These are phyloP conservation scores for Nesidiocoris tenuis DNA, from an alignment of 2,888 invertebrate species.

Conservation along the genomic window DNA sequence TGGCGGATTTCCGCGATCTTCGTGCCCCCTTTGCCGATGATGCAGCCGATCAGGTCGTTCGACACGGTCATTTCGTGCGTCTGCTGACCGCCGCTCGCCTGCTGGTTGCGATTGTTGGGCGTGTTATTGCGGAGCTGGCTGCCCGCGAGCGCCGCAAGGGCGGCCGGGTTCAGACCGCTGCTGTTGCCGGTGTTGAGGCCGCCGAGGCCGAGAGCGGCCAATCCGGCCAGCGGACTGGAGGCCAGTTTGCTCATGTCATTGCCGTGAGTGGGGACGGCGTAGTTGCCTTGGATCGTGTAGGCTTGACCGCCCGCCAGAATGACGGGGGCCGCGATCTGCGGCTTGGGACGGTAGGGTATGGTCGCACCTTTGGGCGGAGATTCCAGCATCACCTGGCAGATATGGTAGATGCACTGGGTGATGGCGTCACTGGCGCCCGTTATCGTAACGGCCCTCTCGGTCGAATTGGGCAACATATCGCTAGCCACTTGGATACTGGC, in stretches of 20 bases:
- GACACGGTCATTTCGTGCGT: conserved; percentile 98
- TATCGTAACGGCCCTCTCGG: conserved; percentile 96
- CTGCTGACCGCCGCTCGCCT: conserved; percentile 67
- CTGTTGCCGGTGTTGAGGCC: conserved; percentile 73
- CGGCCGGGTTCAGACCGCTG: conserved; percentile 85
- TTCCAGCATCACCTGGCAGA: conserved; percentile 99
- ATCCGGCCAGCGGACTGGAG: conserved; percentile 75
- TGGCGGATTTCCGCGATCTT: conserved; percentile 99
- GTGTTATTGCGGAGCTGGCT: conserved; percentile 82
- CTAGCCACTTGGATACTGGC: conserved; percentile 94
- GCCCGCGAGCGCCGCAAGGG: conserved; percentile 84
- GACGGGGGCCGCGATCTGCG: conserved; percentile 89
- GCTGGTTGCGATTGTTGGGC: conserved; percentile 66
- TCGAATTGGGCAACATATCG: conserved; percentile 99
- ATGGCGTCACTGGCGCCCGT: conserved; percentile 97
- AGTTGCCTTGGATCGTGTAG: conserved; percentile 93
- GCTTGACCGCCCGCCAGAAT: conserved; percentile 95
- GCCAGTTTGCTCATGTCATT: conserved; percentile 71
- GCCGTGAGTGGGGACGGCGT: conserved; percentile 83
- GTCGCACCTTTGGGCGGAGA: conserved; percentile 99
- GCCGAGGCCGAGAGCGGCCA: conserved; percentile 83
- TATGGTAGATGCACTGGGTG: conserved; percentile 98
- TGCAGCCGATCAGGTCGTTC: conserved; percentile 97
- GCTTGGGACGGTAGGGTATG: conserved; percentile 98
- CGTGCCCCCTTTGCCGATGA: conserved; percentile 97